These are phyloP conservation scores for Drosophila busckii DNA, from an alignment of 1,140 invertebrate species.

Conservation along the genomic window DNA sequence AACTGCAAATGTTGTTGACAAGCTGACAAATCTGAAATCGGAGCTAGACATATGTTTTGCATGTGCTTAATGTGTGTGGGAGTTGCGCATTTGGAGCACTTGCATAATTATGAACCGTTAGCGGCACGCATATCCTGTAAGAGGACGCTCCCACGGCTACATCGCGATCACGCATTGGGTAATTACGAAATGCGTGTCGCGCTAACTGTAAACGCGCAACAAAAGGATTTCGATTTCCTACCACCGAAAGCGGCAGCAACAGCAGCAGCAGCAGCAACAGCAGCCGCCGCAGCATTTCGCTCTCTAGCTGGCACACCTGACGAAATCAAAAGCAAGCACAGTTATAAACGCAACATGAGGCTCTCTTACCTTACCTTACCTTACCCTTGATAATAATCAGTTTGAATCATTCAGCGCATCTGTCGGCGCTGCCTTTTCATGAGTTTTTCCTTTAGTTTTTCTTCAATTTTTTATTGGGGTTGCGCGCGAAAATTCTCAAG, in stretches of 20 bases:
- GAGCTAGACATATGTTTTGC: slow-evolving; percentile 28
- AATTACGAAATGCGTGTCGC: slow-evolving; percentile 46
- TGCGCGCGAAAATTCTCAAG: slow-evolving; percentile 73
- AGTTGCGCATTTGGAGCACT: slow-evolving; percentile 16
- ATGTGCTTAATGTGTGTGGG: not conserved
- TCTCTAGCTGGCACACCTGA: slow-evolving; percentile 48
- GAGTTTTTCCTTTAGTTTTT: slow-evolving; percentile 43
- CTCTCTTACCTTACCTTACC: slow-evolving; percentile 5
- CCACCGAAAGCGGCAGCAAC: slow-evolving; percentile 29
- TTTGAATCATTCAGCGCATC: slow-evolving; percentile 60
- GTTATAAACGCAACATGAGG: slow-evolving; percentile 54
- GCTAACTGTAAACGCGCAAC: slow-evolving; percentile 66
- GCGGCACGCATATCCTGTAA: slow-evolving; percentile 54
- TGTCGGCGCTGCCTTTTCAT: slow-evolving; percentile 42
- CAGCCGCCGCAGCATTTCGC: not conserved
- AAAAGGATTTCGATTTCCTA: slow-evolving; percentile 71
- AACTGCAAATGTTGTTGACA: slow-evolving; percentile 27
- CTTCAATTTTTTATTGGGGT: slow-evolving; percentile 35
- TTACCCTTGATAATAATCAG: slow-evolving; percentile 42
- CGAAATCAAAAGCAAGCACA: slow-evolving; percentile 74
- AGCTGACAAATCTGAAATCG: slow-evolving; percentile 44
- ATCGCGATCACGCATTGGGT: slow-evolving; percentile 8
- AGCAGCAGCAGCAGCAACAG: slow-evolving; percentile 37
- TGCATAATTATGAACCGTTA: slow-evolving; percentile 69
- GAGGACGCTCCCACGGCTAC: slow-evolving; percentile 55